Evolutionary conservation across 2,797 vertebrate species (phyloP).

Genomic region (Moxostoma hubbsi): DNA sequence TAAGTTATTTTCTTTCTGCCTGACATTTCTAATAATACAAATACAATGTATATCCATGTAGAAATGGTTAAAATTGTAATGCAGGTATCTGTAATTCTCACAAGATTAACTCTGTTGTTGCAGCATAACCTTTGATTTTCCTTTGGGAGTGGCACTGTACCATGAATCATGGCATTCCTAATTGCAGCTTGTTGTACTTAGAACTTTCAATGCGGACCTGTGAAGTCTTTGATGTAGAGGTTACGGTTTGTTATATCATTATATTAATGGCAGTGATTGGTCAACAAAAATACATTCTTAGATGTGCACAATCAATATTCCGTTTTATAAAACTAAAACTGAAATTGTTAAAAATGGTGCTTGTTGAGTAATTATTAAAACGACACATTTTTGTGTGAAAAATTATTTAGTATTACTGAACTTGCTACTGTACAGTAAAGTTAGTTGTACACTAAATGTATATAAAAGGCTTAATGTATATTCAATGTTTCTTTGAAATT

Average conservation of each 20-base stretch:
- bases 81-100: conserved; percentile 5
- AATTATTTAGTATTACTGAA: neutral
- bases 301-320: neutral
- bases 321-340: neutral
- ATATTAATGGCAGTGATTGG: neutral
- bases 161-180: conserved; percentile 47
- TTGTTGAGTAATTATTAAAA: neutral
- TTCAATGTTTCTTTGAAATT: neutral
- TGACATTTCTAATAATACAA: neutral
- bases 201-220: conserved; percentile 20
- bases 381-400: neutral
- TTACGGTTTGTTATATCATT: conserved; percentile 18
- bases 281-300: neutral
- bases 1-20: conserved; percentile 15
- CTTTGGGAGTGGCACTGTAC: conserved; percentile 40
- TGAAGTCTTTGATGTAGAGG: conserved; percentile 1
- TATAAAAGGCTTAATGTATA: conserved; percentile 2
- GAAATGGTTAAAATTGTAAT: conserved; percentile 22
- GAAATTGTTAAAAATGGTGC: neutral
- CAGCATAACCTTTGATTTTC: conserved; percentile 38
- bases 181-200: conserved; percentile 46
- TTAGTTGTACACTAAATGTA: neutral
- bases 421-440: neutral
- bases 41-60: neutral
- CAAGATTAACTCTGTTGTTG: conserved; percentile 21